Base-by-base conservation (phyloP, 37 sponge, comb jelly and placozoan species). In the Beroe forskalii region DNA sequence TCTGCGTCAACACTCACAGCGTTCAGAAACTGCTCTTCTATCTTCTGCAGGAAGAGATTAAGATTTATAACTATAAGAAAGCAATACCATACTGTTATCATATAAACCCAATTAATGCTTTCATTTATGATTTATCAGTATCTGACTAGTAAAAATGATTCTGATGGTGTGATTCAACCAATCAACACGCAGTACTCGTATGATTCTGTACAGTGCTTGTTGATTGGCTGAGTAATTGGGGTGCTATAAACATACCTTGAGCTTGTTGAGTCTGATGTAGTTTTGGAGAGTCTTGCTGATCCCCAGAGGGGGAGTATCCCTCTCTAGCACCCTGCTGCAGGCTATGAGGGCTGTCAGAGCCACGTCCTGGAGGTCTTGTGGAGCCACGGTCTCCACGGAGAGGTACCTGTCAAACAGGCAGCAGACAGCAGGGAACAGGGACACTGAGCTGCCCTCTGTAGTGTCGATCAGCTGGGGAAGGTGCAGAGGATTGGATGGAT, bases 1-100 rank as follows among this genome's bases (percentile, higher is more conserved):
- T 69, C 72, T 35, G 12, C 19, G 4, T 27, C 9, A 33, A 69
- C 12, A 19, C 38, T 36, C 19, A 69, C 72, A 33, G 72, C 32
- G 39, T 36, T 69, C 72, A 69, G 72, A 17, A 69, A 69, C 72
- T 69, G 72, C 27, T 69, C 72, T 69, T 36, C 39, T 69, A 69
- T 28, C 32, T 69, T 69, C 72, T 69, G 72, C 20, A 19, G n/a
- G 66, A 20, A 55, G 17, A 55, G 17, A 20, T 55, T n/a, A n/a
- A n/a, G n/a, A n/a, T n/a, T n/a, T n/a, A n/a, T n/a, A n/a, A n/a
- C n/a, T n/a, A n/a, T n/a, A n/a, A n/a, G n/a, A n/a, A n/a, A n/a
- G n/a, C n/a, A n/a, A n/a, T n/a, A n/a, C n/a, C n/a, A n/a, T n/a
- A n/a, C n/a, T n/a, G n/a, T n/a, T n/a, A n/a, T n/a, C n/a, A n/a